These are phyloP conservation scores for Achatina immaculata DNA, from an alignment of 1,140 invertebrate genomes.

Conservation along the genomic window DNA sequence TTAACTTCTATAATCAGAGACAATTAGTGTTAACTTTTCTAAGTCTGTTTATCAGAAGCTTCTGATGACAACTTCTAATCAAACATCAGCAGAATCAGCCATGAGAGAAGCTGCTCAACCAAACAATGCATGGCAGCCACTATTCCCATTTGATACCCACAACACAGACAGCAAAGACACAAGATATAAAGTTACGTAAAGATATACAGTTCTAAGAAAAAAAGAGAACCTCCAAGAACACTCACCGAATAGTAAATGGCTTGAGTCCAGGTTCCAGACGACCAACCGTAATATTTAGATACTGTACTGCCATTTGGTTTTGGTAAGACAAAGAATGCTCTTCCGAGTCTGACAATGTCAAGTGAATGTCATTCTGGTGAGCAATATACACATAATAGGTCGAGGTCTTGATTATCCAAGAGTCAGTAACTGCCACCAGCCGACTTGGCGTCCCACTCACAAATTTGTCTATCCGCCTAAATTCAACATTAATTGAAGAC, in stretches of 20 bases:
- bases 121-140: too few species aligned
- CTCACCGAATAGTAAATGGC: slow-evolving; percentile 69
- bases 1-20: too few species aligned
- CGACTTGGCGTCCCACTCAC: slow-evolving; percentile 78
- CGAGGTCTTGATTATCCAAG: slow-evolving; percentile 89
- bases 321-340: slow-evolving; percentile 79
- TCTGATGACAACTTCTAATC: too few species aligned
- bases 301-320: slow-evolving; percentile 77
- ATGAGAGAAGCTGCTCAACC: too few species aligned
- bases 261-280: slow-evolving; percentile 71
- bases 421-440: slow-evolving; percentile 84
- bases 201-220: too few species aligned
- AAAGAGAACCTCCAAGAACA: too few species aligned
- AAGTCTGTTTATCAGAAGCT: too few species aligned
- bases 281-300: slow-evolving; percentile 84
- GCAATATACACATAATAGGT: slow-evolving; percentile 82
- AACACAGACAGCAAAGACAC: too few species aligned
- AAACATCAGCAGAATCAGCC: too few species aligned
- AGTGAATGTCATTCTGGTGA: slow-evolving; percentile 82
- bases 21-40: too few species aligned
- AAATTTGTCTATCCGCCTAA: slow-evolving; percentile 82
- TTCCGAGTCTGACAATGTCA: slow-evolving; percentile 82
- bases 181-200: too few species aligned
- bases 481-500: slow-evolving; percentile 83
- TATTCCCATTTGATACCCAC: too few species aligned